A percentile compares a stretch with the other conserved stretches of the same genome.
These are phyloP conservation scores for Garra rufa DNA, from an alignment of 2,113 vertebrate genomes.

Conservation along the genomic window DNA sequence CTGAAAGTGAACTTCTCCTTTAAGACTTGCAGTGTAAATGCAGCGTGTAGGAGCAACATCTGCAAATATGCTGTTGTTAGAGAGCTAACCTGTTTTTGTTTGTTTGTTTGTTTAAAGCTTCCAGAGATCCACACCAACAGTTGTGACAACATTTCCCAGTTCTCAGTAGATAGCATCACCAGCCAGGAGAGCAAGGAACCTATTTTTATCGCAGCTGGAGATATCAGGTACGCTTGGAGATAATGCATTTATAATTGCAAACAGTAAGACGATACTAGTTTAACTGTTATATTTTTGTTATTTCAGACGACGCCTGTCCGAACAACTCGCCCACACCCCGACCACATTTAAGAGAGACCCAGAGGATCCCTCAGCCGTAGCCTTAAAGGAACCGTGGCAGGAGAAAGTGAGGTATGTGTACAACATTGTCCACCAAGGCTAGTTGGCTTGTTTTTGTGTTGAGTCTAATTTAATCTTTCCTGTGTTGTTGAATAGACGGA, in stretches of 20 bases:
- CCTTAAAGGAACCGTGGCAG: conserved; percentile 97
- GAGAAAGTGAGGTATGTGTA: conserved; percentile 89
- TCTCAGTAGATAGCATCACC: conserved; percentile 97
- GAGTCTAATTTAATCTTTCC: background rate
- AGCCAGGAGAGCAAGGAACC: conserved; percentile 96
- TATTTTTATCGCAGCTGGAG: conserved; percentile 92
- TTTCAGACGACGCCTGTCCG: conserved; percentile 88
- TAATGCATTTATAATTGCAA: background rate
- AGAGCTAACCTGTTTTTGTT: background rate
- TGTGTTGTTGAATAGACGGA: conserved; percentile 76
- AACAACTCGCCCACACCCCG: conserved; percentile 92
- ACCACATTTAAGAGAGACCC: conserved; percentile 91
- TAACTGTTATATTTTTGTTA: background rate
- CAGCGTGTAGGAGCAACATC: background rate
- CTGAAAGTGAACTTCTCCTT: too few relatives aligned
- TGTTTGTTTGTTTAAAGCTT: conserved; percentile 73
- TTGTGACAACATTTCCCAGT: conserved; percentile 98
- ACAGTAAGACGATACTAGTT: conserved; percentile 6
- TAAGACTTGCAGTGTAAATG: too few relatives aligned
- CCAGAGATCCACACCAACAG: conserved; percentile 92
- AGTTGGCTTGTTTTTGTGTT: background rate
- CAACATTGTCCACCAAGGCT: background rate
- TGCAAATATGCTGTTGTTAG: background rate
- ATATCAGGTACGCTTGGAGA: conserved; percentile 85
- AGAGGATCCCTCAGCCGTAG: conserved; percentile 94